Percentiles rank a stretch among this genome's conserved stretches.
Evolutionary conservation across 2,888 invertebrate genomes (phyloP).

Genomic region (Papilio gigon): DNA sequence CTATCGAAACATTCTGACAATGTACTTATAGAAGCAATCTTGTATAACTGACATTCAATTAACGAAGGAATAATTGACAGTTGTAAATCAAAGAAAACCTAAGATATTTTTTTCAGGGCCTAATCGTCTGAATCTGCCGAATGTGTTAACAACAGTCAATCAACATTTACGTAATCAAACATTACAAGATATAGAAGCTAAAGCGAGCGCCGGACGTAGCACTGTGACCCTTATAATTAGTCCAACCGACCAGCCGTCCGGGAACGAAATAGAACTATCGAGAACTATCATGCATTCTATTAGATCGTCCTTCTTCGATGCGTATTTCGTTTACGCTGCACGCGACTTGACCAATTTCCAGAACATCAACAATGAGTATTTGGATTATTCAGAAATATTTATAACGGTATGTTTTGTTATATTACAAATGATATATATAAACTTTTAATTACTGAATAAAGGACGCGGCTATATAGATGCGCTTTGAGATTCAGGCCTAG

Average conservation of each 20-base stretch:
- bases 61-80: too few relatives aligned
- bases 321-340: conserved; percentile 80
- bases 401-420: conserved; percentile 56
- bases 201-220: conserved; percentile 68
- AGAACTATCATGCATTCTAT: conserved; percentile 71
- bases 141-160: conserved; percentile 74
- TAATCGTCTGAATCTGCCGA: conserved; percentile 75
- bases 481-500: background rate
- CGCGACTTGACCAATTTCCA: conserved; percentile 70
- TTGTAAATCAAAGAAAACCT: too few relatives aligned
- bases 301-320: conserved; percentile 76
- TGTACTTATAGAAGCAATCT: too few relatives aligned
- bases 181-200: conserved; percentile 59
- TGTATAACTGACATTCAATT: too few relatives aligned
- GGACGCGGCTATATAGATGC: background rate
- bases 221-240: conserved; percentile 80
- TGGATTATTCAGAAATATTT: conserved; percentile 78
- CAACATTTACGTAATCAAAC: conserved; percentile 75
- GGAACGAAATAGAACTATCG: conserved; percentile 68
- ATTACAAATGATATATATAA: background rate
- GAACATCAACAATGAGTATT: conserved; percentile 72
- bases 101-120: conserved; percentile 81
- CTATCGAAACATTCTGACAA: too few relatives aligned
- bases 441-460: background rate
- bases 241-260: conserved; percentile 73